Percentiles rank a stretch among this genome's conserved stretches.
Conservation (phyloP, 2,113 vertebrate genomes). For the Columbina picui region DNA sequence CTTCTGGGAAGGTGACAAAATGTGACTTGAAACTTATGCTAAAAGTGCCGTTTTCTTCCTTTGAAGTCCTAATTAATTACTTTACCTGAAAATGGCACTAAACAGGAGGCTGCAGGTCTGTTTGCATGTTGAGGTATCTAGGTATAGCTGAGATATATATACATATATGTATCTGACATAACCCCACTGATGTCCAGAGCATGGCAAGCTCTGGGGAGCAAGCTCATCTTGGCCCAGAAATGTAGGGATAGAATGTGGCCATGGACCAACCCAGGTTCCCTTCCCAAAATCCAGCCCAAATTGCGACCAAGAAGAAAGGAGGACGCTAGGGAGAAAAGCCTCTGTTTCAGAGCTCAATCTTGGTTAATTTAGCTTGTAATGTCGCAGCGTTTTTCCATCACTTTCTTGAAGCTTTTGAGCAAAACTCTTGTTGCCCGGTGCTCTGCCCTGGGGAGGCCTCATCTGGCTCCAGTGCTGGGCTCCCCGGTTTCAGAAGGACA, state of each 20-base stretch:
- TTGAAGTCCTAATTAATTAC: slow-evolving; percentile 29
- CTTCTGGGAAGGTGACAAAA: slow-evolving; percentile 15
- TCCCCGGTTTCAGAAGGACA: too few relatives aligned
- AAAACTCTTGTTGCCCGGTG: neutral
- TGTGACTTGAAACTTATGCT: neutral
- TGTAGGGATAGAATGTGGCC: neutral
- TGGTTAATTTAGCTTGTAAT: neutral
- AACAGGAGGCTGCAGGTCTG: neutral
- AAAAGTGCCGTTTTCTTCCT: neutral
- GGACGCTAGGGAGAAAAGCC: neutral
- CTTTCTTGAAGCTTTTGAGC: neutral
- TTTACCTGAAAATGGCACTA: neutral
- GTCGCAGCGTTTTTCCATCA: rapidly evolving
- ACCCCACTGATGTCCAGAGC: neutral
- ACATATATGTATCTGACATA: too few relatives aligned
- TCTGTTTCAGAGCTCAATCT: neutral
- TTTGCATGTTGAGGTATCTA: neutral
- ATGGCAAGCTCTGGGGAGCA: neutral
- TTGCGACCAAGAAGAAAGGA: neutral
- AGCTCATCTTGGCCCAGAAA: neutral
- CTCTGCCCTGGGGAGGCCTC: too few relatives aligned
- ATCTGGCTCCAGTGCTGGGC: too few relatives aligned
- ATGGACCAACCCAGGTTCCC: rapidly evolving
- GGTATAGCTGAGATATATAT: too few relatives aligned
- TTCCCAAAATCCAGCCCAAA: neutral